Conservation (phyloP, 2,888 invertebrate genomes). For the Eristalis tenax region DNA sequence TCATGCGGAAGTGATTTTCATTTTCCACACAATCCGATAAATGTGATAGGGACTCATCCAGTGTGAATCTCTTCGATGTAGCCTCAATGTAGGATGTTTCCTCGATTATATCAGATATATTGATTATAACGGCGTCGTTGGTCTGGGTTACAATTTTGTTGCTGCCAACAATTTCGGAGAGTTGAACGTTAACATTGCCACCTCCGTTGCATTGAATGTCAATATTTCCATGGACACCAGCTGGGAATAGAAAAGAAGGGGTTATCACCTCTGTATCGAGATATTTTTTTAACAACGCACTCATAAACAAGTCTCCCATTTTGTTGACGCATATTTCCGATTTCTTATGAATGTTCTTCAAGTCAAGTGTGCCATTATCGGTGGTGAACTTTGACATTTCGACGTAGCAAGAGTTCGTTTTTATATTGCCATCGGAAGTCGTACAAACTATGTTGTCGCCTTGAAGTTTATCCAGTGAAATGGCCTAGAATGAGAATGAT, state of each 20-base stretch:
- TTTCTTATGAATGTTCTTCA: conserved; percentile 79
- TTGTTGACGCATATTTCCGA: conserved; percentile 76
- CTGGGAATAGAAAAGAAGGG: conserved; percentile 69
- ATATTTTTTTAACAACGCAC: conserved; percentile 72
- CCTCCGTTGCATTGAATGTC: conserved; percentile 76
- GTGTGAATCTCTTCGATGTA: conserved; percentile 74
- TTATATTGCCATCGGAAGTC: conserved; percentile 77
- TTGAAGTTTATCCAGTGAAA: conserved; percentile 78
- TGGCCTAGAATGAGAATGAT: conserved; percentile 73
- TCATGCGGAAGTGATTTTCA: conserved; percentile 75
- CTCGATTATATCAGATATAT: conserved; percentile 79
- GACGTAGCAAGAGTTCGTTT: conserved; percentile 78
- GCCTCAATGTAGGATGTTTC: conserved; percentile 76
- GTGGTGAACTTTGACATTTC: conserved; percentile 79
- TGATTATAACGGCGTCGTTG: conserved; percentile 75
- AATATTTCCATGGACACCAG: conserved; percentile 79
- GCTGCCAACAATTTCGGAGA: conserved; percentile 78
- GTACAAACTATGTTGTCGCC: conserved; percentile 77
- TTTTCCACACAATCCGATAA: conserved; percentile 75
- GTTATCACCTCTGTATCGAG: not conserved
- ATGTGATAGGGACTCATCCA: conserved; percentile 76
- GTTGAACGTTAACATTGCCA: conserved; percentile 77
- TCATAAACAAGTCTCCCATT: conserved; percentile 78
- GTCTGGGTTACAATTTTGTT: conserved; percentile 76
- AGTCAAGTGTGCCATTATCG: conserved; percentile 76